These are phyloP conservation scores for Drosophila pachea DNA, from an alignment of 1,140 invertebrate genomes.

Conservation along the genomic window DNA sequence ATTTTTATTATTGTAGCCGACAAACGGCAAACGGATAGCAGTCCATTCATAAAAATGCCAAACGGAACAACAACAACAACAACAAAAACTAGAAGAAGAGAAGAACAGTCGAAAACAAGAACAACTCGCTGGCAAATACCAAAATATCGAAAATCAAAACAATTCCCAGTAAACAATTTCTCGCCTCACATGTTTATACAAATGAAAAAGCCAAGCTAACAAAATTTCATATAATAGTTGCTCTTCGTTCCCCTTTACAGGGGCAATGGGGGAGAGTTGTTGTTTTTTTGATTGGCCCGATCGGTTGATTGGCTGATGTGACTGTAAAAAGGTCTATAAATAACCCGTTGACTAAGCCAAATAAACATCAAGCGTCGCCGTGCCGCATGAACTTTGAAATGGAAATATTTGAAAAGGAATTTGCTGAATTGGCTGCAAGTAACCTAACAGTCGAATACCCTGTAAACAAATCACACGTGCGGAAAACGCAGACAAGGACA, in stretches of 20 bases:
- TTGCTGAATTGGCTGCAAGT: neutral
- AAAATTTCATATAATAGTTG: constrained; percentile 51
- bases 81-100: constrained; percentile 20
- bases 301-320: constrained; percentile 41
- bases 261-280: neutral
- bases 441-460: neutral
- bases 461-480: neutral
- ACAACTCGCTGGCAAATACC: constrained; percentile 14
- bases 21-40: constrained; percentile 36
- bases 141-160: constrained; percentile 54
- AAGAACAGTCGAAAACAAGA: constrained; percentile 6
- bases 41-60: constrained; percentile 71
- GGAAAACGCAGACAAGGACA: neutral
- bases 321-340: constrained; percentile 63
- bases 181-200: constrained; percentile 57
- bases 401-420: constrained; percentile 7
- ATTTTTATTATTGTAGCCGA: constrained; percentile 36
- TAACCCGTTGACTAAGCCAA: constrained; percentile 35
- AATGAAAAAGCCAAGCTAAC: constrained; percentile 20
- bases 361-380: constrained; percentile 50
- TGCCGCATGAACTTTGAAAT: constrained; percentile 2
- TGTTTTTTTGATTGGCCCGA: constrained; percentile 15
- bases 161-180: constrained; percentile 61
- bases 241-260: constrained; percentile 1
- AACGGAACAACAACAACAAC: constrained; percentile 33